Evolutionary conservation across 2,888 invertebrate genomes (phyloP).

Genomic region (Bombyx huttoni): DNA sequence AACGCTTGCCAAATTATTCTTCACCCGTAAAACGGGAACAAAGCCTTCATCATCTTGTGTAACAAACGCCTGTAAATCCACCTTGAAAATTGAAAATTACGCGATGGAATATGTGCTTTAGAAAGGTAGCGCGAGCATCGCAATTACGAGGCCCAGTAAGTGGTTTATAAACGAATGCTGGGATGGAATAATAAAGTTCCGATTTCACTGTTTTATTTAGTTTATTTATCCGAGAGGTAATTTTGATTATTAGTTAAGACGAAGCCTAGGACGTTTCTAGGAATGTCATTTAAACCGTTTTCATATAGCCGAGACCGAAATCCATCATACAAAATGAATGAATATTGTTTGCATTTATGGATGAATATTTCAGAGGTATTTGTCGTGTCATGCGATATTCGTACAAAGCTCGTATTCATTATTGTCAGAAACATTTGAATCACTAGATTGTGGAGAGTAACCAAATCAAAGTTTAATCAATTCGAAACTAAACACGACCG

Average conservation of each 20-base stretch:
- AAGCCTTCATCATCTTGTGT: constrained; percentile 27
- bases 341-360: no score
- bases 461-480: no score
- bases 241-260: background rate
- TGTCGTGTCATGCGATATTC: no score
- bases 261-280: no score
- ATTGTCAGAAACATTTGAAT: no score
- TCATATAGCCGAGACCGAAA: no score
- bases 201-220: background rate
- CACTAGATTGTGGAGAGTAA: no score
- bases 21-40: constrained; percentile 29
- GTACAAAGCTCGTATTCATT: no score
- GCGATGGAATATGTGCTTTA: constrained; percentile 6
- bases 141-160: constrained; percentile 2
- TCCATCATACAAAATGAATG: no score
- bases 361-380: no score
- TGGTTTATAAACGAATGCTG: background rate
- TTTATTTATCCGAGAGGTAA: background rate
- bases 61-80: constrained; percentile 27
- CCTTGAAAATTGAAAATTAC: constrained; percentile 31
- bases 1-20: constrained; percentile 38
- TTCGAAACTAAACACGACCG: no score
- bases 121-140: constrained; percentile 6
- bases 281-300: no score
- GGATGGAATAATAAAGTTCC: background rate